Base-by-base conservation (phyloP, 2,113 vertebrate genomes). In the Morone chrysops region DNA sequence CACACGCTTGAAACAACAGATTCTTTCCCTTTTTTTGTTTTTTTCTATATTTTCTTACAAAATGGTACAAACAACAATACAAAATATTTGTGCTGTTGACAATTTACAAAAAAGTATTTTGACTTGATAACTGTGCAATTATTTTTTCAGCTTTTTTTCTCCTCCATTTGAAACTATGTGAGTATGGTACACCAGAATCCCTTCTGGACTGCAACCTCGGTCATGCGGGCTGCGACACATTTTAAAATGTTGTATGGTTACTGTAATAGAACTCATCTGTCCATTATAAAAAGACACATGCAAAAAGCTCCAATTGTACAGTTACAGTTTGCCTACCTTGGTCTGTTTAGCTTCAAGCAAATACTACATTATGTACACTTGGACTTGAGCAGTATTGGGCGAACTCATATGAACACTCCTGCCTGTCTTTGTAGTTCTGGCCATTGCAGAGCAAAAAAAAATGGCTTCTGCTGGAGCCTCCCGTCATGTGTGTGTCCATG, bases 11-110 rank as follows among this genome's bases (percentile, higher is more conserved):
- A 95, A 96, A 97, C 96, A 96, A 96, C 94, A 87, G 80, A 96
- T 86, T 93, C 91, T 79, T 93, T 93, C 89, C 88, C 43, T 88
- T 93, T 93, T 93, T 93, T 89, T 95, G 61, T 41, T 78, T 70
- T 84, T 83, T 90, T 86, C 88, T 92, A 90, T 41, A 84, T 94
- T 96, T 97, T 95, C 93, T 94, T 98, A 98, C 95, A 93, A 99
- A 99, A 98, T 96, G 96, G 96, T 99, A 98, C 97, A 99, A 99
- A 98, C 96, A 91, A 97, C 97, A 94, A 97, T 98, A 99, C 96
- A 99, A 98, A 99, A 98, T 96, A 97, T 95, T 98, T 99, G 98
- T 98, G 97, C 97, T 98, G 97, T 98, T 95, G 96, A 97, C 95
- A 82, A 92, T 97, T 99, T 98, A 97, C 97, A 99, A 99, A 99